Percentiles rank a stretch among this genome's conserved stretches.
These are phyloP conservation scores for Colius striatus DNA, from an alignment of 2,113 vertebrate genomes.

Conservation along the genomic window DNA sequence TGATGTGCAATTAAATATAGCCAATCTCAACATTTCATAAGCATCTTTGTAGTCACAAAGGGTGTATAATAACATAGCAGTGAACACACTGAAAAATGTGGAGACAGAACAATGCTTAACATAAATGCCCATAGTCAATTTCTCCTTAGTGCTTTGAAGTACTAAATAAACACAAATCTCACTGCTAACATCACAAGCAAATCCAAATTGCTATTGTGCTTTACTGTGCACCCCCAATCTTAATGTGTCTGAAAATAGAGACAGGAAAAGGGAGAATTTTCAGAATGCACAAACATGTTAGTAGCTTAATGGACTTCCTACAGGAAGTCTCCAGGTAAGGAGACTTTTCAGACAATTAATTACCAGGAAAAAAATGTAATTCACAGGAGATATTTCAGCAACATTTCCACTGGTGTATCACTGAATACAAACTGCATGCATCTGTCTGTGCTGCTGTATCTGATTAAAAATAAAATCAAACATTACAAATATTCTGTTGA, in stretches of 20 bases:
- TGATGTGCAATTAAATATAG: neutral
- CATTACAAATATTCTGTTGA: neutral
- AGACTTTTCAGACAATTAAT: neutral
- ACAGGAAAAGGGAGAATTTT: neutral
- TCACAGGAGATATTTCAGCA: neutral
- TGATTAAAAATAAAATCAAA: conserved; percentile 65
- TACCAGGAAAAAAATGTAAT: neutral
- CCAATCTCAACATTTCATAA: neutral
- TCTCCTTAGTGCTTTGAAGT: neutral
- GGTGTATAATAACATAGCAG: neutral
- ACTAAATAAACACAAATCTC: neutral
- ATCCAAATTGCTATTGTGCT: neutral
- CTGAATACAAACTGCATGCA: neutral
- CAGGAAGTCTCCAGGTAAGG: neutral
- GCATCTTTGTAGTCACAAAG: neutral
- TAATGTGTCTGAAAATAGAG: neutral
- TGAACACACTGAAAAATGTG: accelerated
- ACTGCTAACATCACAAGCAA: neutral
- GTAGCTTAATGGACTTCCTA: neutral
- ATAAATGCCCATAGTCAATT: neutral
- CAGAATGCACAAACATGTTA: neutral
- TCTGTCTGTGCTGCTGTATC: neutral
- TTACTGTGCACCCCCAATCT: neutral
- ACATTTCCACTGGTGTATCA: neutral
- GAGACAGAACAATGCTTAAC: neutral